These are phyloP conservation scores for Sebastes trivittatus DNA, from an alignment of 2,797 vertebrate species.

Conservation along the genomic window DNA sequence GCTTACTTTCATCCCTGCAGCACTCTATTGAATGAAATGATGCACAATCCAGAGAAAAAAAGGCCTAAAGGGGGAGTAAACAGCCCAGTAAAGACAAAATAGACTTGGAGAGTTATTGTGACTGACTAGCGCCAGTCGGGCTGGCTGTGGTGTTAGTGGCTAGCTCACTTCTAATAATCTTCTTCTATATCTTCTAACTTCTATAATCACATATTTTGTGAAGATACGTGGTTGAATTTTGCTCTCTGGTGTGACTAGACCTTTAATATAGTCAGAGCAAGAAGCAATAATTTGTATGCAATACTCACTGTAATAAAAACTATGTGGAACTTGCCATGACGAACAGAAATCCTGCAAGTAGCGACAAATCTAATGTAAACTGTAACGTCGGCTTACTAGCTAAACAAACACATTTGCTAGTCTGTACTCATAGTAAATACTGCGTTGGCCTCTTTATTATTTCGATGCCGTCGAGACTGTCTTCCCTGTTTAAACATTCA, in stretches of 20 bases:
- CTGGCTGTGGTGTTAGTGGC: neutral
- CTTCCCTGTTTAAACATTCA: conserved; percentile 50
- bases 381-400: neutral
- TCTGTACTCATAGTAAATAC: neutral
- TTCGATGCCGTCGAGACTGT: neutral
- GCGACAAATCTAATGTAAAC: conserved; percentile 9
- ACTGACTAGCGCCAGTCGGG: neutral
- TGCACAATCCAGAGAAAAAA: neutral
- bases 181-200: neutral
- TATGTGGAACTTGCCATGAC: neutral
- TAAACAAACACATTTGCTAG: neutral
- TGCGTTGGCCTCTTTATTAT: neutral
- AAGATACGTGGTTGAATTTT: neutral
- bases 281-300: neutral
- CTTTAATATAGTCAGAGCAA: neutral
- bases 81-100: neutral
- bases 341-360: neutral
- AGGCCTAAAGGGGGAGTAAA: neutral
- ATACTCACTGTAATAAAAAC: neutral
- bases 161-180: neutral
- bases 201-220: neutral
- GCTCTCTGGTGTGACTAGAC: neutral
- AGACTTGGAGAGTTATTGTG: neutral
- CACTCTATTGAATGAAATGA: neutral
- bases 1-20: no score